Percentiles rank a stretch among this genome's conserved stretches.
These are phyloP conservation scores for Apostichopus leukothele DNA, from an alignment of 53 echinoderm and acorn worm genomes.

Conservation along the genomic window DNA sequence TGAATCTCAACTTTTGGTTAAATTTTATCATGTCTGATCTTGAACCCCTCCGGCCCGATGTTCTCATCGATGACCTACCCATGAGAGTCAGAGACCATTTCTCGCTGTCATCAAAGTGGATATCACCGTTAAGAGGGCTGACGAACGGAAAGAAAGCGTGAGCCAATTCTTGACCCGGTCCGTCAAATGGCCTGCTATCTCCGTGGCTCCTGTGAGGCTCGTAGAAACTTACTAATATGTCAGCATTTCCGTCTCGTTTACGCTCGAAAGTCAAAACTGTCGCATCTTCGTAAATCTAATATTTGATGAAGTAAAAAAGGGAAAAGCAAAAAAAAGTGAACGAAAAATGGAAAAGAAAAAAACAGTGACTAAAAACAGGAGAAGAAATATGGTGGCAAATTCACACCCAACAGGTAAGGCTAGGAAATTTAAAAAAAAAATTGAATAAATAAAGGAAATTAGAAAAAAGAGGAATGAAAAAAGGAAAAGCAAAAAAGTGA, in stretches of 20 bases:
- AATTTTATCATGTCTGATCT: no score
- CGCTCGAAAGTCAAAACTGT: constrained; percentile 53
- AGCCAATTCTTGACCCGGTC: constrained; percentile 49
- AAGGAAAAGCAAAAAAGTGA: no score
- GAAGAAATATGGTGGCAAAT: no score
- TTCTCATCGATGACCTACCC: not conserved
- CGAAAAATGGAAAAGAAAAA: not conserved
- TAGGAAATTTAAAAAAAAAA: no score
- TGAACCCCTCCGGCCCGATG: no score
- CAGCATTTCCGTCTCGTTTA: constrained; percentile 18
- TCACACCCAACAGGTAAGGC: no score
- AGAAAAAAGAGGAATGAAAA: no score
- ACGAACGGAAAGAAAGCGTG: constrained; percentile 61
- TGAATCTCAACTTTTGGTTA: no score
- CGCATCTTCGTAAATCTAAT: constrained; percentile 55
- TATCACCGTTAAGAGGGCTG: constrained; percentile 45
- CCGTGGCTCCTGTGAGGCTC: constrained; percentile 26
- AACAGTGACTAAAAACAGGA: no score
- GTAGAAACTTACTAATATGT: constrained; percentile 54
- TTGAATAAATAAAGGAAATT: no score
- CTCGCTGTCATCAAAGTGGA: constrained; percentile 66
- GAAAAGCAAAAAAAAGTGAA: not conserved
- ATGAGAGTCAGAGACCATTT: constrained; percentile 40
- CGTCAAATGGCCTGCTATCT: constrained; percentile 58
- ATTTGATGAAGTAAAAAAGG: not conserved